Evolutionary conservation across 2,797 vertebrate genomes (phyloP).

Genomic region (Trachops cirrhosus): DNA sequence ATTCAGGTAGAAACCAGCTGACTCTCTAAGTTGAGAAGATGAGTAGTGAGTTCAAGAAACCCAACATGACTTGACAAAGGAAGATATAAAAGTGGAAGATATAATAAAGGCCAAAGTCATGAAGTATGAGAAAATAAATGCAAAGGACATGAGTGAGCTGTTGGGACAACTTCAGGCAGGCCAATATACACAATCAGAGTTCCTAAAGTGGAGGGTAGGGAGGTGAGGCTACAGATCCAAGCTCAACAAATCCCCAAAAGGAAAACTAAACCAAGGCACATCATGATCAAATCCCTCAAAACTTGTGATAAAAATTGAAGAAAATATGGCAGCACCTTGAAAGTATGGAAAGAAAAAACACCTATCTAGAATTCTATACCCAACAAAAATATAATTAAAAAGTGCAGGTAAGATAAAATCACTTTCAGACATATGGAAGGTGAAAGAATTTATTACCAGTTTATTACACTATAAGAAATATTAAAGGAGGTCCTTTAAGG

Average conservation of each 20-base stretch:
- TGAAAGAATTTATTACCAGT: not conserved
- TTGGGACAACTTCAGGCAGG: not conserved
- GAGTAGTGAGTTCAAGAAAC: not conserved
- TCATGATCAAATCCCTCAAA: not conserved
- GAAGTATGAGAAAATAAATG: not conserved
- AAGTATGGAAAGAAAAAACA: not conserved
- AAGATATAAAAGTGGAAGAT: not conserved
- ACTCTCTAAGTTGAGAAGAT: not conserved
- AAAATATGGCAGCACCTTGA: not conserved
- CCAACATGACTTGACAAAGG: not conserved
- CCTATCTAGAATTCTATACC: not conserved
- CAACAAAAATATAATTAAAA: conserved; percentile 18
- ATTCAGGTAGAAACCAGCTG: not conserved
- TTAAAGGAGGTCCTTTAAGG: not conserved
- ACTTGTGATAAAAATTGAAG: not conserved
- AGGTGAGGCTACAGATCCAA: not conserved
- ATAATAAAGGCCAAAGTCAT: not conserved
- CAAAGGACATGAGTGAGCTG: not conserved
- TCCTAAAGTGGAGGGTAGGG: not conserved
- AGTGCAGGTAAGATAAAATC: not conserved
- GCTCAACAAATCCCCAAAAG: not conserved
- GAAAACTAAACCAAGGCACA: not conserved
- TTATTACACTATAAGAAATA: not conserved
- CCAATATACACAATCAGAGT: not conserved
- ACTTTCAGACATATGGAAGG: not conserved